These are phyloP conservation scores for Spilarctia lutea DNA, from an alignment of 2,888 invertebrate species.

Conservation along the genomic window DNA sequence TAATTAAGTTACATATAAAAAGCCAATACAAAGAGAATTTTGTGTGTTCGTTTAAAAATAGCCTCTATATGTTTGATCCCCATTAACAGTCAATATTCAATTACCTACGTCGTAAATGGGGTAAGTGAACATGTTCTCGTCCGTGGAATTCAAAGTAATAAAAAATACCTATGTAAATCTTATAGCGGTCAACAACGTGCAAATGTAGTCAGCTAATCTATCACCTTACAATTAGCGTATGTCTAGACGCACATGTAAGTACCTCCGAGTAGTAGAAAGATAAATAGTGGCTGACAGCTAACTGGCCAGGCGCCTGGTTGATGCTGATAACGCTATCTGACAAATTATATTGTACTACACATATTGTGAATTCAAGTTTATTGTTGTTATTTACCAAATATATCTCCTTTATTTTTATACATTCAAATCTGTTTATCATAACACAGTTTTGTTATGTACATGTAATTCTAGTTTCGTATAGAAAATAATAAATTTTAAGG, in stretches of 20 bases:
- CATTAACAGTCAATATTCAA: slow-evolving; percentile 49
- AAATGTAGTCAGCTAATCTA: slow-evolving; percentile 60
- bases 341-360: slow-evolving; percentile 61
- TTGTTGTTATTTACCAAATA: slow-evolving; percentile 14
- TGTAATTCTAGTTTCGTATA: background rate
- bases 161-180: slow-evolving; percentile 54
- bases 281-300: slow-evolving; percentile 65
- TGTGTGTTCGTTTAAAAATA: slow-evolving; percentile 17
- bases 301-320: slow-evolving; percentile 64
- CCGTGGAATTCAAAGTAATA: slow-evolving; percentile 40
- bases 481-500: background rate
- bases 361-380: slow-evolving; percentile 37
- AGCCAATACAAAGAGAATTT: slow-evolving; percentile 8
- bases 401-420: background rate
- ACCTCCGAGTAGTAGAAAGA: slow-evolving; percentile 60
- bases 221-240: slow-evolving; percentile 66
- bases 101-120: slow-evolving; percentile 33
- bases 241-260: slow-evolving; percentile 51
- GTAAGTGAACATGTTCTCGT: slow-evolving; percentile 42
- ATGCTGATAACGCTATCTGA: slow-evolving; percentile 67
- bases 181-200: slow-evolving; percentile 44
- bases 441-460: background rate
- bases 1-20: background rate
- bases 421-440: background rate
- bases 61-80: slow-evolving; percentile 27